These are phyloP conservation scores for Nothoprocta pentlandii DNA, from an alignment of 2,113 vertebrate species.

Conservation along the genomic window DNA sequence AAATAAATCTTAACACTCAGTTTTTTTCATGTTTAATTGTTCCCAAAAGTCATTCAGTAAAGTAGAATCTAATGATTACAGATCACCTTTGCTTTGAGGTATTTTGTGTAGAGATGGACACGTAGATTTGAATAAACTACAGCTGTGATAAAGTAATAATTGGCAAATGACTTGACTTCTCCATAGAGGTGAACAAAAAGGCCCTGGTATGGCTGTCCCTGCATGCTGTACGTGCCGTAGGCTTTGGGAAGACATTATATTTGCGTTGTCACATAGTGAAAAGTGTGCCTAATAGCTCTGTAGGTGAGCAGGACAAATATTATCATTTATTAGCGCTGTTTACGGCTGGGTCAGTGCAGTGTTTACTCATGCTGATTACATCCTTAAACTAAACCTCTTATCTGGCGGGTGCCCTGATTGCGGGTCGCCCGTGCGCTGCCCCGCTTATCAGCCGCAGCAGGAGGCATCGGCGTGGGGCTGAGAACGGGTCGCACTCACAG, in stretches of 20 bases:
- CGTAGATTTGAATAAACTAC: not conserved
- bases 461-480: not conserved
- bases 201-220: not conserved
- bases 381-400: constrained; percentile 74
- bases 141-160: not conserved
- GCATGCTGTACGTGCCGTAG: constrained; percentile 5
- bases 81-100: not conserved
- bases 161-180: not conserved
- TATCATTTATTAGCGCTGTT: constrained; percentile 67
- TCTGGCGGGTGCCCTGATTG: constrained; percentile 60
- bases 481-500: not conserved
- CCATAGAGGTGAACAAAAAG: not conserved
- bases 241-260: not conserved
- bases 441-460: constrained; percentile 56
- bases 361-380: constrained; percentile 71
- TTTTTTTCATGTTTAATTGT: not conserved
- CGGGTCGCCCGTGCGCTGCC: constrained; percentile 36
- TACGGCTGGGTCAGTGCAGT: constrained; percentile 63
- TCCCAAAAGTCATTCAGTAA: not conserved
- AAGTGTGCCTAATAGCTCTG: constrained; percentile 57
- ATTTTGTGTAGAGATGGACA: not conserved
- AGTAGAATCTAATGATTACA: not conserved
- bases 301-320: constrained; percentile 71
- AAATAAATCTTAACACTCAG: not conserved
- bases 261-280: constrained; percentile 36